phyloP scores from a whole-genome alignment of 2,113 vertebrate genomes.

The Odocoileus virginianus region DNA sequence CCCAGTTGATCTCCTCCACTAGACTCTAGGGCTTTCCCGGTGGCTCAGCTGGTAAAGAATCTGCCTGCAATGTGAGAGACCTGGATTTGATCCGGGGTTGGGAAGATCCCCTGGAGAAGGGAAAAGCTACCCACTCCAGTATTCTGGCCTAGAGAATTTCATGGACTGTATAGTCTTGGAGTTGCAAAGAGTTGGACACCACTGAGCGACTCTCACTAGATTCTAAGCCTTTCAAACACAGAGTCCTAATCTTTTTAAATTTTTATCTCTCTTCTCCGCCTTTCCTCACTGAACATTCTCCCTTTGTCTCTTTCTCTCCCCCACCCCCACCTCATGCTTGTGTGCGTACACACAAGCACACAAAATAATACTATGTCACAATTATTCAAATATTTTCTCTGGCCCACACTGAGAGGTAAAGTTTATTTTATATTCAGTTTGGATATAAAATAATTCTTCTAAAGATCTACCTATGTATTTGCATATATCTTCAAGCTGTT shows the following conservation, averaged over 20 bases:
- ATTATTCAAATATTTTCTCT: background rate
- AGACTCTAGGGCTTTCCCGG: background rate
- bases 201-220: background rate
- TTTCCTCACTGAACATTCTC: background rate
- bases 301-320: background rate
- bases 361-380: background rate
- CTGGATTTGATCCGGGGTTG: background rate
- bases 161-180: background rate
- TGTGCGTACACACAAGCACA: rapidly evolving
- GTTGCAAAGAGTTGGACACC: background rate
- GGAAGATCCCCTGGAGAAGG: background rate
- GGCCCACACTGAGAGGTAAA: background rate
- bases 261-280: background rate
- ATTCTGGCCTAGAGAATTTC: background rate
- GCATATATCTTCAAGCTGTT: background rate
- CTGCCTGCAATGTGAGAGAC: background rate
- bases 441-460: slow-evolving; percentile 11
- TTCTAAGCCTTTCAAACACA: background rate
- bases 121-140: background rate
- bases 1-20: background rate
- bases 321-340: background rate
- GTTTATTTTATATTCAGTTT: background rate
- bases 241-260: background rate
- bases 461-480: background rate
- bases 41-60: background rate